These are phyloP conservation scores for Bacillus rossius DNA, from an alignment of 1,140 invertebrate genomes.

Conservation along the genomic window DNA sequence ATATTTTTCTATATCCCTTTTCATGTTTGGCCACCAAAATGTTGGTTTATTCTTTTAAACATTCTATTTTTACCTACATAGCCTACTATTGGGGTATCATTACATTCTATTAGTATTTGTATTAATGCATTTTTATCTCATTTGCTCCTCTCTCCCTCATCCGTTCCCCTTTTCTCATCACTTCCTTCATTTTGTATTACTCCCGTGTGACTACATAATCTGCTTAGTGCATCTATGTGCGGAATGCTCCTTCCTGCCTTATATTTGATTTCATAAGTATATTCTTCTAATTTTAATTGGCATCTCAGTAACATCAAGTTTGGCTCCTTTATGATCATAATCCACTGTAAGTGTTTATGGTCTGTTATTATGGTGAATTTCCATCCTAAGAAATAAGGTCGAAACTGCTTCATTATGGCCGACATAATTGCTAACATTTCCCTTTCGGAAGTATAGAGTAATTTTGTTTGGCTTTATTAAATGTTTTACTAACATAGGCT, in stretches of 20 bases:
- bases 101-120: background rate
- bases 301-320: slow-evolving; percentile 30
- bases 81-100: background rate
- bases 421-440: slow-evolving; percentile 20
- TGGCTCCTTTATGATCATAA: slow-evolving; percentile 32
- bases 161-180: no score
- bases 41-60: background rate
- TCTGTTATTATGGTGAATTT: slow-evolving; percentile 38
- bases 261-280: slow-evolving; percentile 31
- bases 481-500: slow-evolving; percentile 17
- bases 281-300: slow-evolving; percentile 32
- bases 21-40: background rate
- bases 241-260: slow-evolving; percentile 5
- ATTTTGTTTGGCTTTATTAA: slow-evolving; percentile 22
- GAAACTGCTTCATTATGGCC: slow-evolving; percentile 30
- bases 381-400: slow-evolving; percentile 31
- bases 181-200: background rate
- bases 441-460: slow-evolving; percentile 29
- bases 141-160: no score
- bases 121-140: no score
- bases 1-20: background rate
- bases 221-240: slow-evolving; percentile 3
- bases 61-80: background rate
- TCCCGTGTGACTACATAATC: background rate
- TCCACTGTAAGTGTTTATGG: slow-evolving; percentile 35